Percentiles rank a stretch among this genome's conserved stretches.
Conservation (phyloP, 1,140 invertebrate genomes). For the Listronotus oregonensis region DNA sequence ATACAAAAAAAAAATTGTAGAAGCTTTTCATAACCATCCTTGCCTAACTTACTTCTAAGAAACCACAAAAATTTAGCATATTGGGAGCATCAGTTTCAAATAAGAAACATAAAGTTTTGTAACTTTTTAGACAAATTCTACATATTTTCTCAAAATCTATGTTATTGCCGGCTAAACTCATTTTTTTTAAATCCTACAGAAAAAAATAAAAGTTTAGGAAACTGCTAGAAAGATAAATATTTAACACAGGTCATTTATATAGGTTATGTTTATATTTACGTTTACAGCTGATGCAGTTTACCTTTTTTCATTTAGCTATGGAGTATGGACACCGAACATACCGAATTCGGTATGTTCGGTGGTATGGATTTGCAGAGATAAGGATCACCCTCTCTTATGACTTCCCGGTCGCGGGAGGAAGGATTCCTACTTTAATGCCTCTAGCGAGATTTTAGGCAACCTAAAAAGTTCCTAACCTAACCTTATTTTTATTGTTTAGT, state of each 20-base stretch:
- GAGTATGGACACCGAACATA: too few relatives aligned
- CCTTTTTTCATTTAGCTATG: too few relatives aligned
- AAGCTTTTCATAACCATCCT: neutral
- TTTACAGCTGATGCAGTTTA: too few relatives aligned
- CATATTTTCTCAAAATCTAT: slow-evolving; percentile 6
- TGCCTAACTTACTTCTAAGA: slow-evolving; percentile 3
- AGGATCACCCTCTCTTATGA: too few relatives aligned
- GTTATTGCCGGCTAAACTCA: neutral
- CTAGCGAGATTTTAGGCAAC: too few relatives aligned
- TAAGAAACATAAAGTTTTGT: neutral
- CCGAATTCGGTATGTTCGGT: too few relatives aligned
- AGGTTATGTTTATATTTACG: neutral
- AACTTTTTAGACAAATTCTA: slow-evolving; percentile 13
- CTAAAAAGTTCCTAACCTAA: too few relatives aligned
- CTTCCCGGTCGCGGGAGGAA: too few relatives aligned
- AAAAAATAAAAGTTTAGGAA: neutral
- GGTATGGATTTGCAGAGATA: too few relatives aligned
- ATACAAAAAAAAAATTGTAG: too few relatives aligned
- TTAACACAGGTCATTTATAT: neutral
- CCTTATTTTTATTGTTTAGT: too few relatives aligned
- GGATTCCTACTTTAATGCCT: too few relatives aligned
- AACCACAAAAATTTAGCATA: slow-evolving; percentile 14
- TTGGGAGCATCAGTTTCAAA: neutral
- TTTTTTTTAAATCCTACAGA: neutral
- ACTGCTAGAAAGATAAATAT: neutral